A percentile compares a stretch with the other conserved stretches of the same genome.
Evolutionary conservation across 2,113 vertebrate species (phyloP).

Genomic region (Cygnus buccinator): DNA sequence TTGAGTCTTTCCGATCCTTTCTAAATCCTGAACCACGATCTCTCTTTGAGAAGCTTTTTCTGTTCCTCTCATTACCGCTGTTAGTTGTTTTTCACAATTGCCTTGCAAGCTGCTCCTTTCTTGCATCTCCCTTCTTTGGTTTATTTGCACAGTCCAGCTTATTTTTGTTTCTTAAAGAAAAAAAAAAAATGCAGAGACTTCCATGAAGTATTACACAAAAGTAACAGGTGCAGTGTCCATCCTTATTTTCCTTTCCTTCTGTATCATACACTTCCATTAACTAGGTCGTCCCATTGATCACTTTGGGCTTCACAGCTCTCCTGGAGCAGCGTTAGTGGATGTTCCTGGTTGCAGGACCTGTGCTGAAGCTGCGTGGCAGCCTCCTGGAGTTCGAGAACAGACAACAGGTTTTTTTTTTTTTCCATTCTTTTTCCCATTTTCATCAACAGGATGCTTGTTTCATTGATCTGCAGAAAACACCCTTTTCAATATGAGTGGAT

Average conservation of each 20-base stretch:
- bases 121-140: slow-evolving; percentile 2
- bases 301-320: background rate
- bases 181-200: background rate
- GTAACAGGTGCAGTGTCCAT: background rate
- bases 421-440: background rate
- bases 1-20: background rate
- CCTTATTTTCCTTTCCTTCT: background rate
- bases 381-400: background rate
- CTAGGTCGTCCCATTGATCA: fast-evolving
- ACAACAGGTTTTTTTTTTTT: fast-evolving
- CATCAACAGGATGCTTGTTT: background rate
- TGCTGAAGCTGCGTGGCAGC: fast-evolving
- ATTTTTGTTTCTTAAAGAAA: background rate
- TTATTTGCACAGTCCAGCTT: slow-evolving; percentile 27
- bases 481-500: background rate
- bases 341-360: background rate
- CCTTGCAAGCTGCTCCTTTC: slow-evolving; percentile 31
- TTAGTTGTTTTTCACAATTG: slow-evolving; percentile 28
- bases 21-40: background rate
- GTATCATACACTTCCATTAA: background rate
- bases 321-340: background rate
- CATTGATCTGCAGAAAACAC: background rate
- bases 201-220: background rate
- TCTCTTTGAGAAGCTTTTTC: slow-evolving; percentile 24
- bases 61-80: background rate